A percentile compares a stretch with the other conserved stretches of the same genome.
These are phyloP conservation scores for Protonemura montana DNA, from an alignment of 2,888 invertebrate species.

Conservation along the genomic window DNA sequence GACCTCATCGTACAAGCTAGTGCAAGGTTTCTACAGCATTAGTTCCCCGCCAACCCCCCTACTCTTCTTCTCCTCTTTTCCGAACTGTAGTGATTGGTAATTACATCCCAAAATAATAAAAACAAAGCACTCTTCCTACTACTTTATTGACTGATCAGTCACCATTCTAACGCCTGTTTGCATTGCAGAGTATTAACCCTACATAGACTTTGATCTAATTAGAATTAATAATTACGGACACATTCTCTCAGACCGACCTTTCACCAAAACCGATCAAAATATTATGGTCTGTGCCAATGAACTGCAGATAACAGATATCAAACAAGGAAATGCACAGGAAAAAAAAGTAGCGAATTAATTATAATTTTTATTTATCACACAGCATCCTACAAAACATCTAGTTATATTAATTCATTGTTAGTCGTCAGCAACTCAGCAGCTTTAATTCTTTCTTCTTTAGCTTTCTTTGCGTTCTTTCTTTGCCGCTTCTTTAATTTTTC, in stretches of 20 bases:
- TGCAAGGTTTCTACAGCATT: background rate
- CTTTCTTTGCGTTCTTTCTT: constrained; percentile 48
- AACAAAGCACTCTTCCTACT: background rate
- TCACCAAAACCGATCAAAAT: background rate
- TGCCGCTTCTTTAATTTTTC: constrained; percentile 45
- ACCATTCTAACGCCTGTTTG: too few species aligned
- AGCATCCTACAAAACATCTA: background rate
- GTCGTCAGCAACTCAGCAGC: background rate
- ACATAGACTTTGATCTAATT: background rate
- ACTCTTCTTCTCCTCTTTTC: background rate
- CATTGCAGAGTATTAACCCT: background rate
- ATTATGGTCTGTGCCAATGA: too few species aligned
- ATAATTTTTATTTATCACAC: background rate
- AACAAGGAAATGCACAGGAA: background rate
- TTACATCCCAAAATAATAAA: background rate
- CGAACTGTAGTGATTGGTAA: background rate
- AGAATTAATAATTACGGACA: background rate
- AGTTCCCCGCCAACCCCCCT: background rate
- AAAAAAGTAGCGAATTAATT: background rate
- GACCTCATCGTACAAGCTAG: background rate
- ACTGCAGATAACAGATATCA: background rate
- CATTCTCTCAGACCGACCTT: constrained; percentile 8
- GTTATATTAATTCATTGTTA: background rate
- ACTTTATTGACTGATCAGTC: background rate
- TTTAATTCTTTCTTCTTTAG: constrained; percentile 47